Percentiles rank a stretch among this genome's conserved stretches.
These are phyloP conservation scores for Bergia puertoricense DNA, from an alignment of 92 coral and sea anemone species.

Conservation along the genomic window DNA sequence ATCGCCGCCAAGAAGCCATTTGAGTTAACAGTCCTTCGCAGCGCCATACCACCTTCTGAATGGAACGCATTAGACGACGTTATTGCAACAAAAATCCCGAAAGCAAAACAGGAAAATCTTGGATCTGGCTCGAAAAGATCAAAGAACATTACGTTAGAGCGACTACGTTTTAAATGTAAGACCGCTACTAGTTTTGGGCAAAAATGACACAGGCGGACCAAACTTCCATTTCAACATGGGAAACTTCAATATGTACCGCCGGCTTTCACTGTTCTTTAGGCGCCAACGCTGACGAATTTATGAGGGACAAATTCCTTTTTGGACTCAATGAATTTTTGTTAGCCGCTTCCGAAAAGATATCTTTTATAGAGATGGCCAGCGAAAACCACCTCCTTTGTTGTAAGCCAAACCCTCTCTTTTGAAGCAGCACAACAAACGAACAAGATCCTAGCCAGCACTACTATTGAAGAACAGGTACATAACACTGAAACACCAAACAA, in stretches of 20 bases:
- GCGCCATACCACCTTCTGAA: conserved; percentile 34
- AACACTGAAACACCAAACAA: conserved; percentile 3
- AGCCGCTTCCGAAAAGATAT: conserved; percentile 38
- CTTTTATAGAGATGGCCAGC: conserved; percentile 46
- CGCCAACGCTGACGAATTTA: conserved; percentile 16
- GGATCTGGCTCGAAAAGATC: conserved; percentile 48
- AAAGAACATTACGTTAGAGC: conserved; percentile 39
- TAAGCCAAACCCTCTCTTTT: conserved; percentile 45
- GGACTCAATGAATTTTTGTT: conserved; percentile 4
- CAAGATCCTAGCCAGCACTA: conserved; percentile 37
- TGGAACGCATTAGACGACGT: conserved; percentile 53
- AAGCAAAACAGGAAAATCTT: conserved; percentile 15
- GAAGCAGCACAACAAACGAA: conserved; percentile 51
- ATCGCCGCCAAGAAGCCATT: conserved; percentile 45
- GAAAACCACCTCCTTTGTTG: conserved; percentile 48
- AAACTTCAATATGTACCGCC: conserved; percentile 28
- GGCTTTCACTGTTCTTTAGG: conserved; percentile 35
- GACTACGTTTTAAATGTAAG: not conserved
- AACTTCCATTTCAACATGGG: conserved; percentile 27
- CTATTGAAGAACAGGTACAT: conserved; percentile 47
- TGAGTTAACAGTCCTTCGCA: conserved; percentile 48
- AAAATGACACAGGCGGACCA: conserved; percentile 28
- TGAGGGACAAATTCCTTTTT: not conserved
- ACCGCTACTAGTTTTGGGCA: not conserved
- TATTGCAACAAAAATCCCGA: conserved; percentile 42